These are phyloP conservation scores for Bemisia tabaci DNA, from an alignment of 1,140 invertebrate genomes.

Conservation along the genomic window DNA sequence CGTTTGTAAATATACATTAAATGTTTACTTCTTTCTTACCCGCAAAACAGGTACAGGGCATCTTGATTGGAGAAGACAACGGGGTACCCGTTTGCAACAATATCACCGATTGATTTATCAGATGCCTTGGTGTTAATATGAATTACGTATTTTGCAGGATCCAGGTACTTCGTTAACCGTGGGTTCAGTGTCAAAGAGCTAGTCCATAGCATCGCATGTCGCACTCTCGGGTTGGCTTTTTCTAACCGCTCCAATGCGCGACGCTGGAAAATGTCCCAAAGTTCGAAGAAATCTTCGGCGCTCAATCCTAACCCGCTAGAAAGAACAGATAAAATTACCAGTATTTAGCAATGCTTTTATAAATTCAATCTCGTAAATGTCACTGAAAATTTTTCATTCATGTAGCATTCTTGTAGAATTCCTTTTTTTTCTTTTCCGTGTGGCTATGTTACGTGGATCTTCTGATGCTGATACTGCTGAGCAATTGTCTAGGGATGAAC, in stretches of 20 bases:
- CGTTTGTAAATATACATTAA: too few relatives aligned
- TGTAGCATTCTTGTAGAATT: too few relatives aligned
- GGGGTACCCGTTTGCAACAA: slow-evolving; percentile 51
- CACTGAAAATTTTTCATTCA: too few relatives aligned
- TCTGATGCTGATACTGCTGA: too few relatives aligned
- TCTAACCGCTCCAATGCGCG: slow-evolving; percentile 14
- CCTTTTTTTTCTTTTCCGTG: too few relatives aligned
- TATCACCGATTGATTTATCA: slow-evolving; percentile 43
- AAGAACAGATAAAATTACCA: too few relatives aligned
- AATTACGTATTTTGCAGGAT: slow-evolving; percentile 61
- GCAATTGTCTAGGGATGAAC: too few relatives aligned
- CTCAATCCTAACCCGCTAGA: slow-evolving; percentile 33
- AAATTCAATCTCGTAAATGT: too few relatives aligned
- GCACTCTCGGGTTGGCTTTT: slow-evolving; percentile 31
- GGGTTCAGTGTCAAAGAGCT: slow-evolving; percentile 54
- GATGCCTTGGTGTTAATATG: slow-evolving; percentile 57
- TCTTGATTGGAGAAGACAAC: slow-evolving; percentile 72
- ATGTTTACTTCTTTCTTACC: too few relatives aligned
- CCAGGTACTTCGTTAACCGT: slow-evolving; percentile 48
- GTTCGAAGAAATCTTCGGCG: slow-evolving; percentile 46
- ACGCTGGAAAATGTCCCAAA: slow-evolving; percentile 54
- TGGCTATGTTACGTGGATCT: too few relatives aligned
- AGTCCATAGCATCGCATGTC: slow-evolving; percentile 54
- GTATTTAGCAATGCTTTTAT: too few relatives aligned
- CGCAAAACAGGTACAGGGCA: slow-evolving; percentile 45